Evolutionary conservation across 2,888 invertebrate genomes (phyloP).

Genomic region (Stenotaenia linearis): DNA sequence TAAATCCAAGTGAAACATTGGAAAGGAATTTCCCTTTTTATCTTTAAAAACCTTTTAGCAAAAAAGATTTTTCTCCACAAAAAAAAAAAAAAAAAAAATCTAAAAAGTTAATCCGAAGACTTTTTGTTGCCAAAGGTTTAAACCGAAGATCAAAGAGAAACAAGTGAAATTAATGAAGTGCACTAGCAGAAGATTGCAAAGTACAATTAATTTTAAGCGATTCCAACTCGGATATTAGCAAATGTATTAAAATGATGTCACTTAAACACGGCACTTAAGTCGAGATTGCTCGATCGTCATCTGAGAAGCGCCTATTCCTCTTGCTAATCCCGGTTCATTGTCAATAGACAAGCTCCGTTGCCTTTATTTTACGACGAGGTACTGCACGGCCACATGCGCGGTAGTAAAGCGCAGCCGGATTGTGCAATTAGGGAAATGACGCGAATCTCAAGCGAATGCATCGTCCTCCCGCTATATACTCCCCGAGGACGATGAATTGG

Average conservation of each 20-base stretch:
- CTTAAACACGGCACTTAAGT: neutral
- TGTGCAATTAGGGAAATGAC: conserved; percentile 1
- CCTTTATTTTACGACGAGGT: conserved; percentile 1
- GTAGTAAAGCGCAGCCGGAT: neutral
- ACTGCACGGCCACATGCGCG: neutral
- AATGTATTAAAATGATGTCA: neutral
- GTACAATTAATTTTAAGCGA: neutral
- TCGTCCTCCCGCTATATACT: neutral
- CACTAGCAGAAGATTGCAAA: neutral
- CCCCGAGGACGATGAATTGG: neutral
- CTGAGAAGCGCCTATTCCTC: neutral
- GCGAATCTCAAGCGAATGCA: neutral
- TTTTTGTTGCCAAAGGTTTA: too few relatives aligned
- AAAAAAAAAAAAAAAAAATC: too few relatives aligned
- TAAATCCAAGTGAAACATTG: too few relatives aligned
- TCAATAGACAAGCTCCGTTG: conserved; percentile 9
- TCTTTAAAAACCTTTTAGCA: too few relatives aligned
- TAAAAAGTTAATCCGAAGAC: too few relatives aligned
- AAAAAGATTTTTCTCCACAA: too few relatives aligned
- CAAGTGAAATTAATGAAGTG: neutral
- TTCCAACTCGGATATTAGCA: neutral
- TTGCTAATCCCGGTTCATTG: conserved; percentile 1
- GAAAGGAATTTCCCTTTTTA: too few relatives aligned
- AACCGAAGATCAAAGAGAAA: neutral
- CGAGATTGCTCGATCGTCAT: neutral